Percentiles rank a stretch among this genome's conserved stretches.
phyloP scores from a whole-genome alignment of 1,140 invertebrate genomes.

The Drosophila ironensis region DNA sequence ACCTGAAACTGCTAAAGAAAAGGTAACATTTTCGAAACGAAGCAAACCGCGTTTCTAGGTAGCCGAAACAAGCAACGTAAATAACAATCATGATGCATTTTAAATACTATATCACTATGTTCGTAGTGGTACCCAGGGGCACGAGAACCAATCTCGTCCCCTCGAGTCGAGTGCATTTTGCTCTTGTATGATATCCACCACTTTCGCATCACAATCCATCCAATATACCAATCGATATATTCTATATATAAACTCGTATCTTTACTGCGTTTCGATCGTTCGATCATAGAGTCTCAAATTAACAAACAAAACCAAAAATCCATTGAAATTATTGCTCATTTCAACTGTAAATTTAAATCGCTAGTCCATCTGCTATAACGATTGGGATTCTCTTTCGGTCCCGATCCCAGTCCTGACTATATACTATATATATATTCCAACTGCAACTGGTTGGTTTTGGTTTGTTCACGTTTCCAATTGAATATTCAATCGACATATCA shows the following conservation, averaged over 20 bases:
- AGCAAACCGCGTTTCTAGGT: too few relatives aligned
- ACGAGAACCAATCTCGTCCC: background rate
- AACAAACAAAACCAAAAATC: background rate
- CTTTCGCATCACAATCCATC: slow-evolving; percentile 12
- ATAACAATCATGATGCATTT: slow-evolving; percentile 19
- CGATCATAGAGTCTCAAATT: slow-evolving; percentile 15
- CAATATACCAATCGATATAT: background rate
- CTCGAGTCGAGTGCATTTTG: background rate
- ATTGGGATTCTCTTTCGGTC: too few relatives aligned
- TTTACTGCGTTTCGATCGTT: slow-evolving; percentile 18
- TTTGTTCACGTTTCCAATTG: slow-evolving; percentile 72
- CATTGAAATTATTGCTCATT: slow-evolving; percentile 29
- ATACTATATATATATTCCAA: slow-evolving; percentile 3
- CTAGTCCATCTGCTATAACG: slow-evolving; percentile 15
- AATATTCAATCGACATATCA: slow-evolving; percentile 35
- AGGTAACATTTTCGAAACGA: slow-evolving; percentile 15
- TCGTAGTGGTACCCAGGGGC: slow-evolving; percentile 9
- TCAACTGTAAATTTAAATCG: slow-evolving; percentile 32
- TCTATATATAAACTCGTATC: slow-evolving; percentile 21
- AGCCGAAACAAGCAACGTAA: slow-evolving; percentile 14
- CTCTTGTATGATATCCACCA: slow-evolving; percentile 43
- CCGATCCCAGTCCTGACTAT: slow-evolving; percentile 9
- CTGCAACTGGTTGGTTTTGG: slow-evolving; percentile 55
- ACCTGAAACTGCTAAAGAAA: slow-evolving; percentile 1
- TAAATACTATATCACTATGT: background rate